These are phyloP conservation scores for Tenodera sinensis DNA, from an alignment of 2,888 invertebrate species.

Conservation along the genomic window DNA sequence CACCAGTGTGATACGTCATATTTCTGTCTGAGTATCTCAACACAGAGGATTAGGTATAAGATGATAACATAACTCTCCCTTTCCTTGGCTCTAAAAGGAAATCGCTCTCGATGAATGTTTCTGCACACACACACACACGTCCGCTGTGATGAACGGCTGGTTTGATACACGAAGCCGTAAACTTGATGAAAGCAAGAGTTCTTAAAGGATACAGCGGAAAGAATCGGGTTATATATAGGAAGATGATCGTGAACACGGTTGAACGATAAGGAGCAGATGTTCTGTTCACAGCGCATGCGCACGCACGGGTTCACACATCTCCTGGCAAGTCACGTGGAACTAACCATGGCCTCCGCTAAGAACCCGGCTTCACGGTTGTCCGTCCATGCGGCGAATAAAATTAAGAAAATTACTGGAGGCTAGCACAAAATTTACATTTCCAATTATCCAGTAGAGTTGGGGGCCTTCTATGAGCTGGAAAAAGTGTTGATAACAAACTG, in stretches of 20 bases:
- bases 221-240: not conserved
- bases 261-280: not conserved
- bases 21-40: too few relatives aligned
- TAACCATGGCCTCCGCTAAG: not conserved
- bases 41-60: too few relatives aligned
- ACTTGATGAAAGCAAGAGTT: not conserved
- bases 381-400: not conserved
- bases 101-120: too few relatives aligned
- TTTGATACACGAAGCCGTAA: not conserved
- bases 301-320: not conserved
- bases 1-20: too few relatives aligned
- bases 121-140: not conserved
- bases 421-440: not conserved
- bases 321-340: not conserved
- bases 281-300: not conserved
- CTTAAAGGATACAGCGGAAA: not conserved
- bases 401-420: not conserved
- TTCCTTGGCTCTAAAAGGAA: too few relatives aligned
- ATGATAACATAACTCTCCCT: too few relatives aligned
- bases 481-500: too few relatives aligned
- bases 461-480: too few relatives aligned
- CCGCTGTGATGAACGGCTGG: not conserved
- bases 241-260: not conserved
- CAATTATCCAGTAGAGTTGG: not conserved
- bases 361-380: not conserved